Evolutionary conservation across 2,888 invertebrate species (phyloP), one percentile per base, ranked within the genome.

Genomic region (Drosophila crucigera): DNA sequence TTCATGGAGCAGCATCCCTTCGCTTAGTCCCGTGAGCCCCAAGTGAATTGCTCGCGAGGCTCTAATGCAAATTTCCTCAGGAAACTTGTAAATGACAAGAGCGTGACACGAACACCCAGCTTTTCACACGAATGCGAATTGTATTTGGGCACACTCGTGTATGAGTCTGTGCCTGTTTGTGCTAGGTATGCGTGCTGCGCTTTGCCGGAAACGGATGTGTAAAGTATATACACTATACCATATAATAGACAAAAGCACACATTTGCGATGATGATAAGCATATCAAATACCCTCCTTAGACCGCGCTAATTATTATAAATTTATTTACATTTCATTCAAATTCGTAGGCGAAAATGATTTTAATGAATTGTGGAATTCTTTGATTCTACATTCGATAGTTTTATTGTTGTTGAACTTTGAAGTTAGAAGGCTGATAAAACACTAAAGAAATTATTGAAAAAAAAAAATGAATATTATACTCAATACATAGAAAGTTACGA

Each of bases 31-130:
- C 9, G 31, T 28, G 53, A 54, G 35, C 55, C 58, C 64, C 54
- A 56, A 75, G 52, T 53, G 67, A 71, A 61, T 76, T 63, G 55
- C 14, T 55, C 53, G 77, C 64, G 64, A 56, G 58, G 66, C 62
- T 63, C 68, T 72, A 76, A 84, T 87, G 82, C 84, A 82, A 87
- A 89, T 89, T 87, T 87, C 73, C 77, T 69, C 49, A 80, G 81
- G 65, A 78, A 80, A 80, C 65, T 68, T 67, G 75, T 69, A 68
- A 80, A 68, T 71, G 75, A 53, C 77, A 71, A 73, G 62, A 66
- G 69, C 59, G 58, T 74, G 65, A 68, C 71, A 66, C 65, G 60
- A 54, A 56, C 54, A 28, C 25, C 11, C 22, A 41, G 43, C 39
- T 22, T 50, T 47, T 50, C 33, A 63, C 52, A 72, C 64, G 56